Percentiles rank a stretch among this genome's conserved stretches.
phyloP scores from a whole-genome alignment of 2,113 vertebrate species.

The Carassius gibelio region DNA sequence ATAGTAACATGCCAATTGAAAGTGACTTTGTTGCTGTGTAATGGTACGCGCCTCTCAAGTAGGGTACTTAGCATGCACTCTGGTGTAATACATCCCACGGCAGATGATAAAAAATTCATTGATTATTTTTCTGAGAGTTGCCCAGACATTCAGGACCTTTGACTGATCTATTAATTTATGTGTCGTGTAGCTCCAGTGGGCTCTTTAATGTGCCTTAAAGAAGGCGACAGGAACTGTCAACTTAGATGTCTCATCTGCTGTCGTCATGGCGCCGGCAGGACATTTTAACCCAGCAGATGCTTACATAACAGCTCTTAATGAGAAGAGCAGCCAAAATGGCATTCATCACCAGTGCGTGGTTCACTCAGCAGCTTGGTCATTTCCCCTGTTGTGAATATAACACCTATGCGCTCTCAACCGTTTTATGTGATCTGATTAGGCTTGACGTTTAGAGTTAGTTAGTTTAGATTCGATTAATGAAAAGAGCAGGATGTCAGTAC shows the following conservation, averaged over 20 bases:
- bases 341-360: constrained; percentile 33
- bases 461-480: background rate
- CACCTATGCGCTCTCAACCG: background rate
- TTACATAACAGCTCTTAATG: constrained; percentile 46
- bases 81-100: background rate
- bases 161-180: background rate
- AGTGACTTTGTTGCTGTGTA: constrained; percentile 16
- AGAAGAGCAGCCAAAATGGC: constrained; percentile 31
- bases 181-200: background rate
- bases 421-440: constrained; percentile 4
- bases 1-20: constrained; percentile 8
- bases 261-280: background rate
- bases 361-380: constrained; percentile 31
- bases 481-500: constrained; percentile 5
- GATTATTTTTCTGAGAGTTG: background rate
- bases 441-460: constrained; percentile 17
- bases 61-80: constrained; percentile 1
- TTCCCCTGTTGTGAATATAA: constrained; percentile 26
- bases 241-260: constrained; percentile 37
- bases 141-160: background rate
- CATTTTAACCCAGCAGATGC: constrained; percentile 21
- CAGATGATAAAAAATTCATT: background rate
- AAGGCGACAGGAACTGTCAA: constrained; percentile 37
- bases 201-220: constrained; percentile 32
- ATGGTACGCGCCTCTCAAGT: background rate